Percentiles rank a stretch among this genome's conserved stretches.
phyloP scores from a whole-genome alignment of 1,140 invertebrate genomes.

The Ganaspis sp. region DNA sequence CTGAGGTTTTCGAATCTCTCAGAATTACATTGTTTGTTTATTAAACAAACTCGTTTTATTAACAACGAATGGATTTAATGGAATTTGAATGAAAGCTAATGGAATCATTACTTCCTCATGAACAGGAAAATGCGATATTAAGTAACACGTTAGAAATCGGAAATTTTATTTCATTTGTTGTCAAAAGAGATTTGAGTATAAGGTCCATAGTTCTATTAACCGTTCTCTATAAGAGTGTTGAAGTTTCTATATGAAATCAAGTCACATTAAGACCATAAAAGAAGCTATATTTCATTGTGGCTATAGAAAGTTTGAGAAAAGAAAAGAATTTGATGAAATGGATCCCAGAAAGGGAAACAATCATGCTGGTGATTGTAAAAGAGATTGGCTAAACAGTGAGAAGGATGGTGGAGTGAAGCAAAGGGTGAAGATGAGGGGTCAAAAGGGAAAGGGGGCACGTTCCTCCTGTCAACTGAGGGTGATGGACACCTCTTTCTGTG shows the following conservation, averaged over 20 bases:
- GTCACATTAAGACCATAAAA: too few species aligned
- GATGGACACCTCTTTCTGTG: slow-evolving; percentile 75
- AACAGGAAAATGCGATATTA: too few species aligned
- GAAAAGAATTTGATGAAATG: slow-evolving; percentile 23
- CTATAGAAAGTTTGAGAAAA: neutral
- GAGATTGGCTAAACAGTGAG: slow-evolving; percentile 53
- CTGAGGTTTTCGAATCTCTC: neutral
- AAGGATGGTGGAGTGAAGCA: slow-evolving; percentile 53
- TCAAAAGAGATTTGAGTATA: too few species aligned
- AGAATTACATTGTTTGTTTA: neutral
- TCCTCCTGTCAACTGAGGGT: slow-evolving; percentile 75
- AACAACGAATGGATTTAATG: too few species aligned
- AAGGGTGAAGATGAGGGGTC: slow-evolving; percentile 50
- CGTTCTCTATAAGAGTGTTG: too few species aligned
- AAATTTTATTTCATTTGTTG: too few species aligned
- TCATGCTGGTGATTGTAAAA: slow-evolving; percentile 56
- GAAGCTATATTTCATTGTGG: neutral
- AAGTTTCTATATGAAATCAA: too few species aligned
- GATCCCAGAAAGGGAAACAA: slow-evolving; percentile 52
- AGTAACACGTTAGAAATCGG: too few species aligned
- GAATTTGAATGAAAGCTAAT: too few species aligned
- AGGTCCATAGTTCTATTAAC: too few species aligned
- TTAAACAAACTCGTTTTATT: too few species aligned
- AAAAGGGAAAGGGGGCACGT: slow-evolving; percentile 61
- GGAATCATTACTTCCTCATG: too few species aligned